Evolutionary conservation across 2,797 vertebrate species (phyloP).

Genomic region (Poeciliopsis presidionis): DNA sequence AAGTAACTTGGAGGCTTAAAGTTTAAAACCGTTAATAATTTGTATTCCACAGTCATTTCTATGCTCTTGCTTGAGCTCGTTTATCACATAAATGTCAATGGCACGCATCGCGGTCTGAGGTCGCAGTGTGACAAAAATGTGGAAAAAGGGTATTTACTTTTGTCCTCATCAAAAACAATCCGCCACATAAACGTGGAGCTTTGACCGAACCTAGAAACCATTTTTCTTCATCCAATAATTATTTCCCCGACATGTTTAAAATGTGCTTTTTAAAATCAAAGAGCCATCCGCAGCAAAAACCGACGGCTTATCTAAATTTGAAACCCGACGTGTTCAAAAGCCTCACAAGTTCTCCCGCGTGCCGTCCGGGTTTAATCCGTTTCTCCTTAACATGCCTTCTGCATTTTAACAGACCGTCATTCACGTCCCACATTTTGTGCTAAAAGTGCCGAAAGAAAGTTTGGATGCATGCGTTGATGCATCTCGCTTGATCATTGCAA

Average conservation of each 20-base stretch:
- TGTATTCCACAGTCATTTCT: neutral
- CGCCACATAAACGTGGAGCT: neutral
- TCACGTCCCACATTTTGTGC: neutral
- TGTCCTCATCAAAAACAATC: neutral
- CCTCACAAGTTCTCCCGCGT: neutral
- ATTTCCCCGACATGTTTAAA: neutral
- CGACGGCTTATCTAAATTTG: neutral
- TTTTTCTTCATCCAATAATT: neutral
- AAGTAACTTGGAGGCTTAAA: neutral
- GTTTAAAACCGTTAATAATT: neutral
- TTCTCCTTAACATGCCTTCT: neutral
- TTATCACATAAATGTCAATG: neutral
- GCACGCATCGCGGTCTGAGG: neutral
- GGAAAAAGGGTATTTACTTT: neutral
- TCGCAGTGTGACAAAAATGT: neutral
- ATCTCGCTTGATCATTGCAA: no score
- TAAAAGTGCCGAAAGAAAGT: neutral
- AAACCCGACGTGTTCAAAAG: neutral
- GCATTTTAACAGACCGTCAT: neutral
- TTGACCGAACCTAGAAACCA: neutral
- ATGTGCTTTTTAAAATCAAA: neutral
- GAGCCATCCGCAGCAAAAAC: neutral
- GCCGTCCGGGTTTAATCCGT: neutral
- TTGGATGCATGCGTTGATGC: neutral
- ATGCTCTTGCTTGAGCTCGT: neutral